Base-by-base conservation (phyloP, 2,797 vertebrate species). In the Gouania willdenowi region DNA sequence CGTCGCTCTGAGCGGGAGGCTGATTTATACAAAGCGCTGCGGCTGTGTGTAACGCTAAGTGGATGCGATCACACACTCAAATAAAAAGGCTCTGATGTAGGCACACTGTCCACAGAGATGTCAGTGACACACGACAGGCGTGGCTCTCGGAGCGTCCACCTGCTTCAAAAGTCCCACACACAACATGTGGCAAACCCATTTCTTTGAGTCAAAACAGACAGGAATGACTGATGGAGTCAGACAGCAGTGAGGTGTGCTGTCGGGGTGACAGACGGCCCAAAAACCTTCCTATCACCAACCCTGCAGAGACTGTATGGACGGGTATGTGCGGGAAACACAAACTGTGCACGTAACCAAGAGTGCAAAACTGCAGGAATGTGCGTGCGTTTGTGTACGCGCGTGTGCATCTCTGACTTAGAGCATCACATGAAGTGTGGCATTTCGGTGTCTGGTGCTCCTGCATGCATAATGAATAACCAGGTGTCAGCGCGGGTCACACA, bases 381-480 rank as follows among this genome's bases (percentile, higher is more conserved):
- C 39, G 54, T 28, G 49, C 11, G 19, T 26, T 34, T 20, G 26
- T 38, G 43, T 26, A 26, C 42, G 27, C 21, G 50, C 33, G 47
- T 50, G 55, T 58, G 29, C 42, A 55, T 60, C 28, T 55, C 72
- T 62, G 71, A 67, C 76, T 54, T 60, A 55, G 62, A 56, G 60
- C 45, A 30, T 62, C 67, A 87, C 77, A 81, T 85, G 81, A 84
- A 87, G 79, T 86, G 84, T 89, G 87, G 83, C 87, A 88, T 89
- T 88, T 89, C 85, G 71, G 84, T 82, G 82, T 82, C 75, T 77
- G 82, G 76, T 79, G 71, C 73, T 79, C 68, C 82, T 83, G 88
- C 87, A 89, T 90, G 87, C 86, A 87, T 90, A 89, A 89, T 89
- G 78, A 88, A 88, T 78, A 66, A 64, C 74, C 87, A 88, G 87